phyloP scores from a whole-genome alignment of 1,140 invertebrate species.

The Drosophila funebris region DNA sequence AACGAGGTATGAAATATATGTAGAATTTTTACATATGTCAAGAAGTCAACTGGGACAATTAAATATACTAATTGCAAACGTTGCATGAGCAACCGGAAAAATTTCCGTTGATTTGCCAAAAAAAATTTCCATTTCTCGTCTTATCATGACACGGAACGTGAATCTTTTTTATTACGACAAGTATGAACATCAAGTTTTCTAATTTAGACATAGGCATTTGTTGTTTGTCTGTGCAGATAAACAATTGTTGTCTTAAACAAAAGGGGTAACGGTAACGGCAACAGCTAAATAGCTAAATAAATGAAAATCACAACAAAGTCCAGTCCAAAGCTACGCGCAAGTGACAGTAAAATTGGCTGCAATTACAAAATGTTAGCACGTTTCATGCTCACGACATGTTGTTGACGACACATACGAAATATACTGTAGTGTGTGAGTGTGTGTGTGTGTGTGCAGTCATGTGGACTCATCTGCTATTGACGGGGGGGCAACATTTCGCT shows the following conservation, averaged over 20 bases:
- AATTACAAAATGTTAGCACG: conserved; percentile 72
- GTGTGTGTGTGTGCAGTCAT: conserved; percentile 3
- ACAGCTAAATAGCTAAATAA: conserved; percentile 16
- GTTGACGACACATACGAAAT: conserved; percentile 15
- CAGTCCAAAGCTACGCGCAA: conserved; percentile 34
- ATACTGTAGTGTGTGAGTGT: background rate
- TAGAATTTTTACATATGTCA: conserved; percentile 21
- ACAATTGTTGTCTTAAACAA: conserved; percentile 26
- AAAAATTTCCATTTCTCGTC: conserved; percentile 49
- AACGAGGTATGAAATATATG: background rate
- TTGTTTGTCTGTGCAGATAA: conserved; percentile 2
- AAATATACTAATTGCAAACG: conserved; percentile 34
- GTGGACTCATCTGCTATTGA: conserved; percentile 22
- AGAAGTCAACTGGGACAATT: conserved; percentile 50
- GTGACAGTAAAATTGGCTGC: conserved; percentile 74
- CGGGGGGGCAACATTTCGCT: conserved; percentile 50
- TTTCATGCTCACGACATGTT: conserved; percentile 59
- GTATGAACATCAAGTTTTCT: conserved; percentile 50
- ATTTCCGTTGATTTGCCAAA: conserved; percentile 25
- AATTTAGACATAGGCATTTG: conserved; percentile 58
- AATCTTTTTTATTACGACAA: too few species aligned
- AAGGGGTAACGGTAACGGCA: conserved; percentile 30
- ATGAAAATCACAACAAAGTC: conserved; percentile 49
- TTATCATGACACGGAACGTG: conserved; percentile 46
- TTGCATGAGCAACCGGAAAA: conserved; percentile 44